Base-by-base conservation (phyloP, 2,113 vertebrate species). In the Struthio camelus region DNA sequence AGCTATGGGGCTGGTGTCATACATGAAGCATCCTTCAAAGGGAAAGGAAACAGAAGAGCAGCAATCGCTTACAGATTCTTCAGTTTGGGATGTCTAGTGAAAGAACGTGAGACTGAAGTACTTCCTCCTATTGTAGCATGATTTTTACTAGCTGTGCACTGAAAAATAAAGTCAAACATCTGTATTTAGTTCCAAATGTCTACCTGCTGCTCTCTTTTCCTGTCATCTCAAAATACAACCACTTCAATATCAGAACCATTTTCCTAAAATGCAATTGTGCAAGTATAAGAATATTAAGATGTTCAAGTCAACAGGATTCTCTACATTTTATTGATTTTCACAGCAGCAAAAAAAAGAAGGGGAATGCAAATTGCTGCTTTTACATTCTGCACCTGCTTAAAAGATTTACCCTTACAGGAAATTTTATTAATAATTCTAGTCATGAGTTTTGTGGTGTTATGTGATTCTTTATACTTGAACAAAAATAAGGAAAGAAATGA, bases 291-390 rank as follows among this genome's bases (percentile, higher is more conserved):
- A 88, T 46, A 87, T 75, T 61, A 96, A 86, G 58, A 48, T 82
- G 78, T 80, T 88, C 56, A 92, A 79, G 22, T 59, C 5, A 20
- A 91, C 64, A 85, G 81, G 67, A 75, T 94, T 90, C 54, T 88
- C 70, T 84, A 75, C 53, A 78, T 94, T 88, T 93, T 79, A 85
- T 54, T 76, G 38, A 89, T 94, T 97, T 97, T 97, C 93, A 94
- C 89, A 94, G 88, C 87, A 96, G 87, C 58, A 90, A 79, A 90
- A 80, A 58, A 36, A 81, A 92, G 4, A 11, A 77, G 80, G 73
- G 90, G n/a, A 46, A 86, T 14, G 38, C 44, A 91, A 90, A 92
- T 34, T 67, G 22, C 58, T 80, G 58, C 24, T 87, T 85, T 89
- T 46, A 95, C 25, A 64, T 54, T 85, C 38, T 75, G 32, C 50